phyloP scores from a whole-genome alignment of 2,113 vertebrate species.

The Martes martes region DNA sequence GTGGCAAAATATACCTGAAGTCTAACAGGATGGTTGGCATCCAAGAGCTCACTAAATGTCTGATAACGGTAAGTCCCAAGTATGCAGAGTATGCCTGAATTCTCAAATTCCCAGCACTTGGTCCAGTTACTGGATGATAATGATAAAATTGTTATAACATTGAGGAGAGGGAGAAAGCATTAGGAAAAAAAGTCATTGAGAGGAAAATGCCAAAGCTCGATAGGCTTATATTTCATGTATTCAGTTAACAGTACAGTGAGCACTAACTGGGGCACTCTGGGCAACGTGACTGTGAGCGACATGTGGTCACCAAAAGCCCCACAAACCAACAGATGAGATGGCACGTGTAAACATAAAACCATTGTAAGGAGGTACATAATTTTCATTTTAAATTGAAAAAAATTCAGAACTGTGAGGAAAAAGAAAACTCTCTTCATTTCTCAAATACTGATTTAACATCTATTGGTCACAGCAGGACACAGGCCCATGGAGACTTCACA shows the following conservation, averaged over 20 bases:
- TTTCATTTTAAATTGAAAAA: neutral
- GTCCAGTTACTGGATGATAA: neutral
- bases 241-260: neutral
- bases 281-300: accelerated
- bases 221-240: neutral
- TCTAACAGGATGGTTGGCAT: neutral
- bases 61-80: neutral
- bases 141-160: neutral
- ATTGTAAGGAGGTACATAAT: neutral
- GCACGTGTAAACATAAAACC: neutral
- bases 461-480: neutral
- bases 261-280: neutral
- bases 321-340: no score
- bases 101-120: neutral
- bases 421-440: neutral
- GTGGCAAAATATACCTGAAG: neutral
- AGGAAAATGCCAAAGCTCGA: neutral
- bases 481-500: accelerated
- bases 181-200: neutral
- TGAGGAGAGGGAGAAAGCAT: neutral
- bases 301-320: neutral
- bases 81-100: neutral
- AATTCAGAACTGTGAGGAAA: neutral
- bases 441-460: neutral
- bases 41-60: neutral